Evolutionary conservation across 2,113 vertebrate genomes (phyloP).

Genomic region (Salminus brasiliensis): DNA sequence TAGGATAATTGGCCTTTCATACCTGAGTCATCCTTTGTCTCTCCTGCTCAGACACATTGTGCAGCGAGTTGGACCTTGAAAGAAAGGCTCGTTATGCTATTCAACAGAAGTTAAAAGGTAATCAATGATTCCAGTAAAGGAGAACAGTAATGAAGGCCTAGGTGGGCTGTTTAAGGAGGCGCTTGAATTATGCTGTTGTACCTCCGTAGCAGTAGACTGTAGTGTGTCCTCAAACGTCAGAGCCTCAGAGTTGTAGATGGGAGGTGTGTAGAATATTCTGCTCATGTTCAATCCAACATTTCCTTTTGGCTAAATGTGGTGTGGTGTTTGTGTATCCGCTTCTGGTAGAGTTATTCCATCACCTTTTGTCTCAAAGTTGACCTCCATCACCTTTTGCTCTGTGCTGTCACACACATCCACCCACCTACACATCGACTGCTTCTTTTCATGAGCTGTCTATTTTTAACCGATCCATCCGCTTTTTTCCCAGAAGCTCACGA

Average conservation of each 20-base stretch:
- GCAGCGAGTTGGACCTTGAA: slow-evolving; percentile 84
- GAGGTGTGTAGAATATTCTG: neutral
- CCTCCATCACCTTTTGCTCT: neutral
- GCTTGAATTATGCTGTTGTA: neutral
- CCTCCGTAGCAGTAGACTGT: neutral
- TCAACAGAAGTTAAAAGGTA: slow-evolving; percentile 86
- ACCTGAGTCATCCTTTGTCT: slow-evolving; percentile 43
- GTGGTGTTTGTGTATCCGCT: neutral
- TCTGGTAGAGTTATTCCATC: neutral
- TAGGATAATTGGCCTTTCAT: slow-evolving; percentile 19
- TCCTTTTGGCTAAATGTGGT: neutral
- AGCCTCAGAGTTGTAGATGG: neutral
- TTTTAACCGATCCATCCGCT: slow-evolving; percentile 58
- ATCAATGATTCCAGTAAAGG: slow-evolving; percentile 47
- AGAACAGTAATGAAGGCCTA: slow-evolving; percentile 2
- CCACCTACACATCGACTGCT: neutral
- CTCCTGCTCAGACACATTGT: slow-evolving; percentile 78
- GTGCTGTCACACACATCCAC: neutral
- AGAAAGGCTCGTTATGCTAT: slow-evolving; percentile 82
- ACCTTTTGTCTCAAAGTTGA: neutral
- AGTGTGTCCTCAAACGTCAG: neutral
- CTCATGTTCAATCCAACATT: neutral
- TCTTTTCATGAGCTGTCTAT: slow-evolving; percentile 19
- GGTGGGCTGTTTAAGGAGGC: neutral
- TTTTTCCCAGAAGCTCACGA: slow-evolving; percentile 89